Conservation (phyloP, 2,888 invertebrate genomes). For the Cybosia mesomella region DNA sequence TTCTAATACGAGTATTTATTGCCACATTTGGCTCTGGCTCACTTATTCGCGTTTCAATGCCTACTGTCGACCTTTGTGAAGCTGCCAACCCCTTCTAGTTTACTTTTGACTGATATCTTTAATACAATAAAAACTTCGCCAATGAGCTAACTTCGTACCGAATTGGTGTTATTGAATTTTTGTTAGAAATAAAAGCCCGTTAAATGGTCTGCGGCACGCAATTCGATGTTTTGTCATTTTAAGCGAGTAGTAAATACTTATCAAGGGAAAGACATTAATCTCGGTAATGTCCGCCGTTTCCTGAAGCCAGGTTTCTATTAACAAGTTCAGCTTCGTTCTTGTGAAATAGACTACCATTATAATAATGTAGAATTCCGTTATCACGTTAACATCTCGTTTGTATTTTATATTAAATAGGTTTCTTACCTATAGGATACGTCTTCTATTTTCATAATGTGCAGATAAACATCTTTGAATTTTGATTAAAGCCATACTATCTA, state of each 20-base stretch:
- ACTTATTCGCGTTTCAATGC: slow-evolving; percentile 64
- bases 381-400: neutral
- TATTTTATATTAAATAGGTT: slow-evolving; percentile 7
- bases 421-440: neutral
- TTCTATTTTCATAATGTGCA: neutral
- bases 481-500: neutral
- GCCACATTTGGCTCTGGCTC: slow-evolving; percentile 66
- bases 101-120: slow-evolving; percentile 55
- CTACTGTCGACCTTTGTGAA: slow-evolving; percentile 64
- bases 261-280: slow-evolving; percentile 52
- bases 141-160: slow-evolving; percentile 42
- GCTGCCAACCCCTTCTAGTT: slow-evolving; percentile 59
- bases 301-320: slow-evolving; percentile 45
- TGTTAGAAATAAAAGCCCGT: slow-evolving; percentile 44
- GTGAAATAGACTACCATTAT: slow-evolving; percentile 3
- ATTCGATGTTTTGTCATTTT: slow-evolving; percentile 57
- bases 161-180: slow-evolving; percentile 54
- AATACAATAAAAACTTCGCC: slow-evolving; percentile 40
- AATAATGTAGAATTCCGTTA: slow-evolving; percentile 6
- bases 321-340: slow-evolving; percentile 25
- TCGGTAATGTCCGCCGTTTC: slow-evolving; percentile 43
- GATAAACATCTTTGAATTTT: neutral
- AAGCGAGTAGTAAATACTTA: slow-evolving; percentile 52
- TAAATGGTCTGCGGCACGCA: slow-evolving; percentile 59
- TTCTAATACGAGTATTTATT: slow-evolving; percentile 61